Conservation (phyloP, 2,888 invertebrate species). For the Drosophila prolongata region DNA sequence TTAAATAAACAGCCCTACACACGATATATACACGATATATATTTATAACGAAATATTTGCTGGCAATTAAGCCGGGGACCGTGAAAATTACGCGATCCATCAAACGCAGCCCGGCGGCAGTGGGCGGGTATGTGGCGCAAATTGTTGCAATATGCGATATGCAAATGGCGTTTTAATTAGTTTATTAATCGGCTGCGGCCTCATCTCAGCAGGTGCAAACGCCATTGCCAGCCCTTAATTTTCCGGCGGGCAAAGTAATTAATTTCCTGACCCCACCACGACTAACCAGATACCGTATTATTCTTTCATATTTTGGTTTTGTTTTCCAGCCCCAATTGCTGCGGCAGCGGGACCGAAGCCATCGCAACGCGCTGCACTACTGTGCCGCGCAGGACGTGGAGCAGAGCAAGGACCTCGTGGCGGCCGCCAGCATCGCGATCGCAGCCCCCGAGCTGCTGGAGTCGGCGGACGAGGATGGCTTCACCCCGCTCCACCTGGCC, state of each 20-base stretch:
- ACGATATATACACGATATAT: slow-evolving; percentile 13
- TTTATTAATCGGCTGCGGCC: slow-evolving; percentile 66
- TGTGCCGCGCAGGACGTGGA: slow-evolving; percentile 87
- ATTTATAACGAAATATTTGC: slow-evolving; percentile 52
- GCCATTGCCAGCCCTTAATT: neutral
- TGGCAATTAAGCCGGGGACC: slow-evolving; percentile 53
- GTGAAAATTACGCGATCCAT: slow-evolving; percentile 64
- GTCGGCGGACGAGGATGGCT: slow-evolving; percentile 95
- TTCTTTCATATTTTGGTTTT: neutral
- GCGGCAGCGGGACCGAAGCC: slow-evolving; percentile 91
- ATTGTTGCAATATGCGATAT: slow-evolving; percentile 48
- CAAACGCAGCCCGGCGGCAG: slow-evolving; percentile 29
- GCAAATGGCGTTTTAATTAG: slow-evolving; percentile 81
- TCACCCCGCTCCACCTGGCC: slow-evolving; percentile 97
- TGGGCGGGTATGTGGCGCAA: slow-evolving; percentile 11
- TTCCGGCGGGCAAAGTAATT: slow-evolving; percentile 22
- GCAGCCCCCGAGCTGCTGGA: slow-evolving; percentile 94
- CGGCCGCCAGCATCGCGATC: slow-evolving; percentile 91
- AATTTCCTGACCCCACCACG: slow-evolving; percentile 18
- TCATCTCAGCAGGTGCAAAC: slow-evolving; percentile 15
- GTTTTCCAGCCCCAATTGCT: slow-evolving; percentile 86
- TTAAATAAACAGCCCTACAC: slow-evolving; percentile 17
- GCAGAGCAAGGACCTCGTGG: slow-evolving; percentile 85
- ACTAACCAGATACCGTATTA: neutral
- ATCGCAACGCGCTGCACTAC: slow-evolving; percentile 96